A percentile compares a stretch with the other conserved stretches of the same genome.
Conservation (phyloP, 2,888 invertebrate genomes). For the Campaea margaritaria region DNA sequence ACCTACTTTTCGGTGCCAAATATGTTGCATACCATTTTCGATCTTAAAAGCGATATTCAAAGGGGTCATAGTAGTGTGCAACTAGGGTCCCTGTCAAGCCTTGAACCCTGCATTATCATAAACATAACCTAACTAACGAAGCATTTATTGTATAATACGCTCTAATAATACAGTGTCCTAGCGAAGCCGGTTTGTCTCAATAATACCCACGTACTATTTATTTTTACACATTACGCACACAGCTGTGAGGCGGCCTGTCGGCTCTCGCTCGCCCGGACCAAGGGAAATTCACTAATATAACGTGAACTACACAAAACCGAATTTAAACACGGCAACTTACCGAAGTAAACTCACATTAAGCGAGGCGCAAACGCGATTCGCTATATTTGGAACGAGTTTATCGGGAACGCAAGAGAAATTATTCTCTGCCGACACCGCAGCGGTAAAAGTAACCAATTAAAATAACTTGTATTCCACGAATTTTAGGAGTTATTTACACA, state of each 20-base stretch:
- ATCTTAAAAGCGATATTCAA: conserved; percentile 1
- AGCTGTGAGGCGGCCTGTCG: conserved; percentile 67
- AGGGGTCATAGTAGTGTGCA: conserved; percentile 4
- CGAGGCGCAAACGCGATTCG: conserved; percentile 58
- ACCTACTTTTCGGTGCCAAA: background rate
- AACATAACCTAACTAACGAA: conserved; percentile 48
- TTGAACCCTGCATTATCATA: conserved; percentile 44
- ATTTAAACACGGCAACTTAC: conserved; percentile 44
- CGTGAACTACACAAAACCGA: conserved; percentile 41
- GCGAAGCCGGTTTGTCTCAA: conserved; percentile 81
- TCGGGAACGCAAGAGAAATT: conserved; percentile 63
- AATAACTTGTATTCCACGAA: conserved; percentile 16
- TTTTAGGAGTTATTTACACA: conserved; percentile 28
- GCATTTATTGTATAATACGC: conserved; percentile 62
- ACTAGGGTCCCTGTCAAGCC: conserved; percentile 21
- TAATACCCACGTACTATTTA: conserved; percentile 80
- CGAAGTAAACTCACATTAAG: conserved; percentile 39
- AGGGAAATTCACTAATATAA: conserved; percentile 67
- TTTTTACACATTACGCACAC: conserved; percentile 84
- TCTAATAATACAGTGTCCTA: conserved; percentile 80
- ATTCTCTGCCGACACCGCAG: conserved; percentile 53
- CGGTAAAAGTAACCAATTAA: conserved; percentile 24
- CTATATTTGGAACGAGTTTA: conserved; percentile 77
- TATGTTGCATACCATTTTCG: conserved; percentile 9
- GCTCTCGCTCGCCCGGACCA: conserved; percentile 73